These are phyloP conservation scores for Vultur gryphus DNA, from an alignment of 2,797 vertebrate species.

Conservation along the genomic window DNA sequence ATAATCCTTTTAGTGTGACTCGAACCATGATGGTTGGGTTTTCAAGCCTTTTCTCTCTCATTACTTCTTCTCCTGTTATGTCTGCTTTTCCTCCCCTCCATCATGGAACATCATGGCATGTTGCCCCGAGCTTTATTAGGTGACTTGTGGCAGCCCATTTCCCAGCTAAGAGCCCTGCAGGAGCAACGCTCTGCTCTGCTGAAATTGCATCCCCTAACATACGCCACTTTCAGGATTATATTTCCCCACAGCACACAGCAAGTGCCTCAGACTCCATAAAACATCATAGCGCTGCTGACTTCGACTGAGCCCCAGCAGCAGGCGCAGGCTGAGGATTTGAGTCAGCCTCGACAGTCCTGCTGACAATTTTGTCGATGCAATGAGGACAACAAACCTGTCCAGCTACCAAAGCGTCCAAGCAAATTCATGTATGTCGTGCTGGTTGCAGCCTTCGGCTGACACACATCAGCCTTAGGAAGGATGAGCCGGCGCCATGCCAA, in stretches of 20 bases:
- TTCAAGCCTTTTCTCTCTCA: background rate
- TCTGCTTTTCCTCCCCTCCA: background rate
- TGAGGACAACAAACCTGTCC: background rate
- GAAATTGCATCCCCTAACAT: background rate
- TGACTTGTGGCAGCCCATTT: slow-evolving; percentile 11
- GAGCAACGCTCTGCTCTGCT: background rate
- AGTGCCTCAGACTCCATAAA: background rate
- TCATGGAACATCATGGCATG: background rate
- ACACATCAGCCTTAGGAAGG: background rate
- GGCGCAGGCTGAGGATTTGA: rapidly evolving
- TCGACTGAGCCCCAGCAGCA: background rate
- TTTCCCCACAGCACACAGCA: background rate
- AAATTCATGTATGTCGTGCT: background rate
- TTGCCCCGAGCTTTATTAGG: background rate
- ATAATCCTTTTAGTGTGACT: background rate
- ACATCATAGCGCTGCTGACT: rapidly evolving
- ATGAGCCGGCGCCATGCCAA: background rate
- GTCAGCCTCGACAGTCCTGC: background rate
- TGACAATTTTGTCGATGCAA: background rate
- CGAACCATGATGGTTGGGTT: background rate
- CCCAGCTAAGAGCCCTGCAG: background rate
- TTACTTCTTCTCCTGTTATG: background rate
- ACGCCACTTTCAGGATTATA: background rate
- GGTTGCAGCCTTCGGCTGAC: background rate
- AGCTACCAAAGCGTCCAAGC: background rate